Evolutionary conservation across 2,113 vertebrate genomes (phyloP).

Genomic region (Eupsittula cactorum): DNA sequence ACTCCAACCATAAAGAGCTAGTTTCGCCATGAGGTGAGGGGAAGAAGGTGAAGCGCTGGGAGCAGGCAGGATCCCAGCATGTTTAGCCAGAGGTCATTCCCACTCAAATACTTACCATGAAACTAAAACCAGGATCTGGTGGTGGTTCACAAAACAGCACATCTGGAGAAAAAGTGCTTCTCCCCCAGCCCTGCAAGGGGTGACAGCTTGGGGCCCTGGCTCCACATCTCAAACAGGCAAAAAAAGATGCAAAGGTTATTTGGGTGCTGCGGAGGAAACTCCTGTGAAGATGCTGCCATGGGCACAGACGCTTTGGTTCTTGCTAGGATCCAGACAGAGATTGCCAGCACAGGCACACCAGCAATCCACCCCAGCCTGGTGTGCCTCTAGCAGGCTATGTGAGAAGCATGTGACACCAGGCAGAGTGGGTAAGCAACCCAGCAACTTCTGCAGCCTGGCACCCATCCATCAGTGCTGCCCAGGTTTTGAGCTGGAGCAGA

Average conservation of each 20-base stretch:
- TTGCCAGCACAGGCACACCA: fast-evolving
- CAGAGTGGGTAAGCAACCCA: not conserved
- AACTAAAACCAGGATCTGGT: not conserved
- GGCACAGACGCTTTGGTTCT: not conserved
- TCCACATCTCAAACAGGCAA: not conserved
- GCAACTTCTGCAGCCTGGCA: not conserved
- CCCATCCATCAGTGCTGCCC: not conserved
- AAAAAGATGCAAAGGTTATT: not conserved
- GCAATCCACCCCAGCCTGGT: not conserved
- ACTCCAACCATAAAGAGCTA: not conserved
- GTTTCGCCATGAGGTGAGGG: fast-evolving
- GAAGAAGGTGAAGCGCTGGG: not conserved
- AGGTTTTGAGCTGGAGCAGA: not conserved
- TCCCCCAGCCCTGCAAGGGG: not conserved
- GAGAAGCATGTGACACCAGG: not conserved
- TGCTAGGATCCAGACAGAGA: not conserved
- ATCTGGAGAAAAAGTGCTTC: not conserved
- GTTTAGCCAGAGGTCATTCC: not conserved
- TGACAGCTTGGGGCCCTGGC: fast-evolving
- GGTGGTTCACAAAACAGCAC: not conserved
- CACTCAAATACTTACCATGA: not conserved
- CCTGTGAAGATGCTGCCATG: not conserved
- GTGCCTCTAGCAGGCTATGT: fast-evolving
- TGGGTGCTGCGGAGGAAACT: not conserved
- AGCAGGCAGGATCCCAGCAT: not conserved